A percentile compares a stretch with the other conserved stretches of the same genome.
Conservation (phyloP, 2,797 vertebrate species). For the Mormyrus hasselquistii region DNA sequence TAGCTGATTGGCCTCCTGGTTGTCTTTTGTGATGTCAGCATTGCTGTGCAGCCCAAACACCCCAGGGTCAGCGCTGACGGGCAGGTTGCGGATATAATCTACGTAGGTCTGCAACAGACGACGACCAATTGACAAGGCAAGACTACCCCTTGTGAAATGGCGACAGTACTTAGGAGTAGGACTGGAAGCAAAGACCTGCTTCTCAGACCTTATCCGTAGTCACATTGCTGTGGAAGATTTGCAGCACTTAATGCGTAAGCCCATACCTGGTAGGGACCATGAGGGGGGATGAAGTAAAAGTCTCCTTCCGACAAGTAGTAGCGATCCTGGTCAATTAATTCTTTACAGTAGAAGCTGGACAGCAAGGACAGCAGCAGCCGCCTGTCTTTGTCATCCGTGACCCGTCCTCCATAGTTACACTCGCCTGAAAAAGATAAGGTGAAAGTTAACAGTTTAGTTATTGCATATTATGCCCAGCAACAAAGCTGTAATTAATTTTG, state of each 20-base stretch:
- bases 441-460: not conserved
- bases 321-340: constrained; percentile 66
- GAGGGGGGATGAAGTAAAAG: constrained; percentile 71
- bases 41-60: constrained; percentile 91
- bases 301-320: constrained; percentile 69
- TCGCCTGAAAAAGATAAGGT: constrained; percentile 62
- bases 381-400: constrained; percentile 92
- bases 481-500: not conserved
- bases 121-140: not conserved
- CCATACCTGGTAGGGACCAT: constrained; percentile 73
- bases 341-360: constrained; percentile 75
- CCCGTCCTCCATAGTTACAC: constrained; percentile 91
- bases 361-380: constrained; percentile 83
- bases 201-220: not conserved
- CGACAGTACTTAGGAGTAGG: not conserved
- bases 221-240: not conserved
- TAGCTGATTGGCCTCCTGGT: constrained; percentile 88
- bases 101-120: constrained; percentile 67
- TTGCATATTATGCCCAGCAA: not conserved
- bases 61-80: constrained; percentile 74
- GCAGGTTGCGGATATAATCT: constrained; percentile 73
- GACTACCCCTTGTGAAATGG: not conserved
- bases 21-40: constrained; percentile 88
- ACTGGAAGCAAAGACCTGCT: not conserved
- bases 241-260: not conserved